A percentile compares a stretch with the other conserved stretches of the same genome.
Conservation (phyloP, 2,797 vertebrate species). For the Enteromius anoplus region DNA sequence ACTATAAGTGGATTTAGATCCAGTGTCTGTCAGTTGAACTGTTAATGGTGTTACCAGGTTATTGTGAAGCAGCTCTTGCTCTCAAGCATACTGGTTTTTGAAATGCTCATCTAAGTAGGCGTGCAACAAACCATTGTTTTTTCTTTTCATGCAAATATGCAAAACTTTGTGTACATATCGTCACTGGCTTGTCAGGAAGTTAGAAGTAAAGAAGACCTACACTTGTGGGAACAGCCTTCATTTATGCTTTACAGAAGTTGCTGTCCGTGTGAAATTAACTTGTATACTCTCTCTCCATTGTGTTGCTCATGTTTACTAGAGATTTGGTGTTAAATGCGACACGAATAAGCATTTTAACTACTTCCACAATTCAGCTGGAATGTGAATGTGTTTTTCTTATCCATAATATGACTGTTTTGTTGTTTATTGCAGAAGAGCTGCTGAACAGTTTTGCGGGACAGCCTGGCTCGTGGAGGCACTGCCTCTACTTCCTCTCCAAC, state of each 20-base stretch:
- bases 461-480: conserved; percentile 95
- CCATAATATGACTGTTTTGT: neutral
- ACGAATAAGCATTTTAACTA: neutral
- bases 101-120: neutral
- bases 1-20: neutral
- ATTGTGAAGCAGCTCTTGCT: neutral
- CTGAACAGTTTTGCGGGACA: conserved; percentile 99
- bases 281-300: neutral
- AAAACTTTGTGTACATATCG: neutral
- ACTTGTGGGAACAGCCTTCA: neutral
- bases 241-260: neutral
- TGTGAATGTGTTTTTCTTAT: neutral
- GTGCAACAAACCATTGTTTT: conserved; percentile 6
- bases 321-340: neutral
- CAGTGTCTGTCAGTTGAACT: neutral
- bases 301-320: neutral
- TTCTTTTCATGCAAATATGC: conserved; percentile 15
- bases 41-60: neutral
- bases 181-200: neutral
- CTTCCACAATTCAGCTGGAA: neutral
- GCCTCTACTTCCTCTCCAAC: conserved; percentile 96
- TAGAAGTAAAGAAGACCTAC: neutral
- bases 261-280: neutral
- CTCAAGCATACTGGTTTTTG: neutral
- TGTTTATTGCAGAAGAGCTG: conserved; percentile 86